Conservation (phyloP, 1,140 invertebrate genomes). For the Drosophila orena region DNA sequence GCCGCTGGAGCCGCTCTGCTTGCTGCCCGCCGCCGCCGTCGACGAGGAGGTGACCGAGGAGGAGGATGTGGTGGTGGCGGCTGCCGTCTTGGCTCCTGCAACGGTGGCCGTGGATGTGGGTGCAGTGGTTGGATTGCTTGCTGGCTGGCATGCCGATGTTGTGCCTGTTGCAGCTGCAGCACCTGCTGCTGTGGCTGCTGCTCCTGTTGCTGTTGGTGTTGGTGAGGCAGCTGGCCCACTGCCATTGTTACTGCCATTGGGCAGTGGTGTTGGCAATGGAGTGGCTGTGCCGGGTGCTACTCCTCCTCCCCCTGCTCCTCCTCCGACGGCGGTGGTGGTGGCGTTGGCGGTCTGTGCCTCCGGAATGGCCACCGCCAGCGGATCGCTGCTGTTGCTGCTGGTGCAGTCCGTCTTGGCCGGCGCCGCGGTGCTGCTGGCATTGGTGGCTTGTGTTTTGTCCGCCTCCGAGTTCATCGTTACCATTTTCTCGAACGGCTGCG, state of each 20-base stretch:
- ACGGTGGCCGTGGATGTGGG: not conserved
- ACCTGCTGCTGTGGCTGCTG: not conserved
- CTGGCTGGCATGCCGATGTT: not conserved
- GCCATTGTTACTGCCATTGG: slow-evolving; percentile 22
- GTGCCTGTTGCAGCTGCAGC: not conserved
- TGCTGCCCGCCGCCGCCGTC: slow-evolving; percentile 24
- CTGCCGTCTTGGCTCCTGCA: not conserved
- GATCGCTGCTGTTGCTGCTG: slow-evolving; percentile 35
- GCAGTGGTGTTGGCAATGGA: not conserved
- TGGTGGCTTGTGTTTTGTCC: slow-evolving; percentile 82
- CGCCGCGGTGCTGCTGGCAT: slow-evolving; percentile 53
- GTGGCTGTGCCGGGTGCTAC: not conserved
- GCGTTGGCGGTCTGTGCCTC: not conserved
- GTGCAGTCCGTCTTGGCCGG: slow-evolving; percentile 27
- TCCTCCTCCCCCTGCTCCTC: not conserved
- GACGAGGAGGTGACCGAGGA: slow-evolving; percentile 33
- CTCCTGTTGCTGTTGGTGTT: not conserved
- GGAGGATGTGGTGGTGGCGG: slow-evolving; percentile 19
- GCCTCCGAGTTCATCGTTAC: slow-evolving; percentile 85
- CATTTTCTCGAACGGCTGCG: slow-evolving; percentile 63
- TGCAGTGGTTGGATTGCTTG: not conserved
- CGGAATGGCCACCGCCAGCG: slow-evolving; percentile 15
- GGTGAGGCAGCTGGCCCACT: not conserved
- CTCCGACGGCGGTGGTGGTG: not conserved
- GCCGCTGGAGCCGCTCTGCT: slow-evolving; percentile 41